phyloP scores from a whole-genome alignment of 2,113 vertebrate genomes.

The Forbesichthys papilliferus region DNA sequence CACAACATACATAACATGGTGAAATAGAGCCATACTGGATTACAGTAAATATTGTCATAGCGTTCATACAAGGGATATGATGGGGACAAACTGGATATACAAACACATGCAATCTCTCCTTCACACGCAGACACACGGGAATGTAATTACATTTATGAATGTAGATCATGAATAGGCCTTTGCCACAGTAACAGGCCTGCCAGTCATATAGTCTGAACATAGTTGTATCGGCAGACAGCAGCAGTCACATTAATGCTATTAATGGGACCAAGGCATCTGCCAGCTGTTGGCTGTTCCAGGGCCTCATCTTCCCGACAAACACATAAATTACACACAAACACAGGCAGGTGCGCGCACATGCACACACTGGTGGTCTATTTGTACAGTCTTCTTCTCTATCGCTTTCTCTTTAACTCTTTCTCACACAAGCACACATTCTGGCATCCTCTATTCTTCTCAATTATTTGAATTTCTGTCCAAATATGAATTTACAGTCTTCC shows the following conservation, averaged over 20 bases:
- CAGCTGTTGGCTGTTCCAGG: conserved; percentile 47
- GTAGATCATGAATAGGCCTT: conserved; percentile 33
- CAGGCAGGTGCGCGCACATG: conserved; percentile 2
- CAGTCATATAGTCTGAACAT: conserved; percentile 11
- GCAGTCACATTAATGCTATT: conserved; percentile 27
- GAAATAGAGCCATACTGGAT: no score
- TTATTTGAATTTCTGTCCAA: conserved; percentile 39
- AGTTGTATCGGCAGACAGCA: conserved; percentile 29
- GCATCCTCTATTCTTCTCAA: conserved; percentile 46
- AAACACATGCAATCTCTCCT: conserved; percentile 1
- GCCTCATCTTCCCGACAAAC: conserved; percentile 16
- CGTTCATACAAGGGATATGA: no score
- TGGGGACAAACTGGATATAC: conserved; percentile 3
- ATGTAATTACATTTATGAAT: conserved; percentile 39
- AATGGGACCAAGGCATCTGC: conserved; percentile 31
- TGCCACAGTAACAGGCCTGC: conserved; percentile 43
- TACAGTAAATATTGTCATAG: no score
- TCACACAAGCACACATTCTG: not conserved
- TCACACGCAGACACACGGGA: conserved; percentile 9
- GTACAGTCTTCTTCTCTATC: conserved; percentile 28
- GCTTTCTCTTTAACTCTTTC: not conserved
- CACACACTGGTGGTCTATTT: conserved; percentile 23
- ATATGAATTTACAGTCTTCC: conserved; percentile 3
- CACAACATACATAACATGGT: no score
- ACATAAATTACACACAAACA: conserved; percentile 9